Conservation (phyloP, 1,140 invertebrate genomes). For the Sarcophaga bullata region DNA sequence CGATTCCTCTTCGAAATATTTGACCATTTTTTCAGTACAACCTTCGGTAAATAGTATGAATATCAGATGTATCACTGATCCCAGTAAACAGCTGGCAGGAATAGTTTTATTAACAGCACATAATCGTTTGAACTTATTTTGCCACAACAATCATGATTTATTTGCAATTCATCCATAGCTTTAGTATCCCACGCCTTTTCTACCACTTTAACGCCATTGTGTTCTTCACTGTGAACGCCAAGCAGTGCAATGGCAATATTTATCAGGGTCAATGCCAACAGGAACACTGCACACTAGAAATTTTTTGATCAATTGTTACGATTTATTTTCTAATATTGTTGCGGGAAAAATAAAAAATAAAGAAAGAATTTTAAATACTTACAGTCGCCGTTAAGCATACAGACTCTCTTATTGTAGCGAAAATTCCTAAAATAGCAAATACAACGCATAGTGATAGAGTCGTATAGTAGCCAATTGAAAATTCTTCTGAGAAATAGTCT, state of each 20-base stretch:
- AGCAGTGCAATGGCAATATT: constrained; percentile 53
- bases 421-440: constrained; percentile 55
- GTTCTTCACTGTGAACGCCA: constrained; percentile 48
- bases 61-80: constrained; percentile 49
- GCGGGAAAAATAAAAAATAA: neutral
- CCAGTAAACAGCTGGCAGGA: constrained; percentile 57
- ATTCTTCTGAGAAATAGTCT: constrained; percentile 52
- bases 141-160: constrained; percentile 57
- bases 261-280: constrained; percentile 54
- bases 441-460: constrained; percentile 52
- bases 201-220: constrained; percentile 52
- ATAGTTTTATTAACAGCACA: constrained; percentile 52
- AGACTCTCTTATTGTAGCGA: constrained; percentile 56
- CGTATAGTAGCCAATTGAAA: constrained; percentile 52
- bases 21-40: constrained; percentile 56
- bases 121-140: constrained; percentile 59
- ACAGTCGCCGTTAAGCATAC: constrained; percentile 55
- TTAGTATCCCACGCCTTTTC: constrained; percentile 59
- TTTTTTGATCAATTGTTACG: neutral
- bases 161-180: constrained; percentile 58
- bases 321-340: no score
- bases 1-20: constrained; percentile 54
- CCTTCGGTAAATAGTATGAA: constrained; percentile 50
- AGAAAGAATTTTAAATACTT: constrained; percentile 30
- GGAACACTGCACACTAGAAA: constrained; percentile 55